Base-by-base conservation (phyloP, 2,888 invertebrate species). In the Drosophila setosimentum region DNA sequence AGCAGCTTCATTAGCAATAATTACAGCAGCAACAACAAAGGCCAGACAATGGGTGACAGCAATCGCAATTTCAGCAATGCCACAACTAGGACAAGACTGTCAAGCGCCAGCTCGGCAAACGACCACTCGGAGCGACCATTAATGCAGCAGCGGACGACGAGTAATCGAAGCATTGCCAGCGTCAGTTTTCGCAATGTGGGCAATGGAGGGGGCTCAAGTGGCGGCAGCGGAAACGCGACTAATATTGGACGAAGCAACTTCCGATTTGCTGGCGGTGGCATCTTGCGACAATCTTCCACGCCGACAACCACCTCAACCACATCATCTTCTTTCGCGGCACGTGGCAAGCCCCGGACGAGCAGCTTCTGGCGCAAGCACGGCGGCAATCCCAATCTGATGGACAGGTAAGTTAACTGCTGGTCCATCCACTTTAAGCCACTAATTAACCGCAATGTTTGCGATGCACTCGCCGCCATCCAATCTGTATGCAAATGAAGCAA, bases 331-430 rank as follows among this genome's bases (percentile, higher is more conserved):
- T 85, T 87, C 55, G 76, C 83, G 42, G 64, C 69, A 51, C 79
- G 86, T 50, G 80, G 77, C 78, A 88, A 82, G 68, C 69, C 88
- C 7, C 76, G 73, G 62, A 59, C 80, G 54, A 89, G 77, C 78
- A 83, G 80, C 69, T 91, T 82, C 70, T 91, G 92, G 91, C 90
- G 89, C 61, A 87, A 77, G 30, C 83, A 89, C 60, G 84, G 89
- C 35, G 91, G 83, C 74, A 91, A 91, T 81, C 91, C 90, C 53
- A 92, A 90, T 76, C 76, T 91, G 37, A 81, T 92, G 83, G 91
- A 91, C 76, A 92, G 92, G 92, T 92, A 68, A 88, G 90, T 76
- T 35, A 10, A 16, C 29, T 16, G 3, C 7, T 50, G 4, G 8
- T n/a, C n/a, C 35, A n/a, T 21, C 10, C 42, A 53, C 37, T 30